phyloP scores from a whole-genome alignment of 2,888 invertebrate genomes.

The Pandemis heparana region DNA sequence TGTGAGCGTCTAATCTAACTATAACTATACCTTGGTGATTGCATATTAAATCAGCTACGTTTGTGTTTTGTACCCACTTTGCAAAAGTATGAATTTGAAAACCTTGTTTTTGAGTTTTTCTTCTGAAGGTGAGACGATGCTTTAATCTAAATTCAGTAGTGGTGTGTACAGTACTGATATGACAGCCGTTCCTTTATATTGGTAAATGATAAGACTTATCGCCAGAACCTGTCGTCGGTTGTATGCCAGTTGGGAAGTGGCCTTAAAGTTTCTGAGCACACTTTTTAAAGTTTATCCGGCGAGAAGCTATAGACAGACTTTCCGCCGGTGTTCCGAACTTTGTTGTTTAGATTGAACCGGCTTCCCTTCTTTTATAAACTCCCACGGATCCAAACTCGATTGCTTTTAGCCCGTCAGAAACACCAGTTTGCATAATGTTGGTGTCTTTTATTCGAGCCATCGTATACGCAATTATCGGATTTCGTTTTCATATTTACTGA shows the following conservation, averaged over 20 bases:
- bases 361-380: slow-evolving; percentile 5
- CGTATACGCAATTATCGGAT: too few species aligned
- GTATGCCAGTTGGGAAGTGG: slow-evolving; percentile 6
- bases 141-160: too few species aligned
- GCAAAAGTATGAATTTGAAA: too few species aligned
- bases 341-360: slow-evolving; percentile 5
- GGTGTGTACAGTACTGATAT: not conserved
- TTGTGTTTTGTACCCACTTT: too few species aligned
- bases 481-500: too few species aligned
- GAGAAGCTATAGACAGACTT: slow-evolving; percentile 6
- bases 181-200: not conserved
- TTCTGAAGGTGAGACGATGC: too few species aligned
- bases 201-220: not conserved
- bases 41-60: too few species aligned
- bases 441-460: not conserved
- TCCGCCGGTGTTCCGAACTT: slow-evolving; percentile 3
- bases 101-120: too few species aligned
- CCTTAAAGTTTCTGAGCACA: slow-evolving; percentile 8
- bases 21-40: too few species aligned
- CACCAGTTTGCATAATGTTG: not conserved
- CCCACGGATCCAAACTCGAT: not conserved
- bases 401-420: not conserved
- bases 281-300: slow-evolving; percentile 1
- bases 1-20: too few species aligned
- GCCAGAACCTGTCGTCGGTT: not conserved